Evolutionary conservation across 2,797 vertebrate species (phyloP).

Genomic region (Phoxinus dragarum): DNA sequence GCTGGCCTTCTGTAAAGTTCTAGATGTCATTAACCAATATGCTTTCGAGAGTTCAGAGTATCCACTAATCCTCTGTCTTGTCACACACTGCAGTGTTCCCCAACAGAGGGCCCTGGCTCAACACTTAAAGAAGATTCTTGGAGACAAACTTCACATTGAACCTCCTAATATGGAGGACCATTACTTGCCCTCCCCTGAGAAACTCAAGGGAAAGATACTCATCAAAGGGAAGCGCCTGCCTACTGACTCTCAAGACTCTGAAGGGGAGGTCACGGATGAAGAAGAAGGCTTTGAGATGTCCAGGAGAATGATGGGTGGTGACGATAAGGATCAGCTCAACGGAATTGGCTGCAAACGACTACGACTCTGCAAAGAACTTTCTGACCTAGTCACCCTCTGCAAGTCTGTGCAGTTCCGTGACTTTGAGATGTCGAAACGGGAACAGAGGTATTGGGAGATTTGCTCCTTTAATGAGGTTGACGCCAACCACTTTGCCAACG

Average conservation of each 20-base stretch:
- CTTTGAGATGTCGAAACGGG: conserved; percentile 85
- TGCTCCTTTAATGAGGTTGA: conserved; percentile 93
- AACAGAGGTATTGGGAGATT: conserved; percentile 90
- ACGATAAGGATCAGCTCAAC: conserved; percentile 81
- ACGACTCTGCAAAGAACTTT: conserved; percentile 86
- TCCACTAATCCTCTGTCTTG: conserved; percentile 89
- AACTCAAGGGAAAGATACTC: conserved; percentile 89
- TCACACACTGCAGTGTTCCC: conserved; percentile 85
- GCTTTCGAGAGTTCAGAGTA: conserved; percentile 90
- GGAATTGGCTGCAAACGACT: conserved; percentile 78
- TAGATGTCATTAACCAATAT: conserved; percentile 89
- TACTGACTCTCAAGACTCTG: conserved; percentile 75
- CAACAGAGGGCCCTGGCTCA: conserved; percentile 89
- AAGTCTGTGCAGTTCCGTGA: conserved; percentile 88
- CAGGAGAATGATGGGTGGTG: conserved; percentile 76
- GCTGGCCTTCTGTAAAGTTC: conserved; percentile 84
- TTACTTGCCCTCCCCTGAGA: conserved; percentile 89
- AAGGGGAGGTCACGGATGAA: conserved; percentile 90
- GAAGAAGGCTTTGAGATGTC: conserved; percentile 89
- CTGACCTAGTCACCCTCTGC: conserved; percentile 88
- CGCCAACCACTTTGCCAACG: conserved; percentile 88
- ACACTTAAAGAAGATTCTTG: conserved; percentile 89
- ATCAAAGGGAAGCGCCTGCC: conserved; percentile 88
- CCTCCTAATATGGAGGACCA: conserved; percentile 80
- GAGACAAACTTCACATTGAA: conserved; percentile 84